phyloP scores from a whole-genome alignment of 2,113 vertebrate species.

The Petrocephalus microphthalmus region DNA sequence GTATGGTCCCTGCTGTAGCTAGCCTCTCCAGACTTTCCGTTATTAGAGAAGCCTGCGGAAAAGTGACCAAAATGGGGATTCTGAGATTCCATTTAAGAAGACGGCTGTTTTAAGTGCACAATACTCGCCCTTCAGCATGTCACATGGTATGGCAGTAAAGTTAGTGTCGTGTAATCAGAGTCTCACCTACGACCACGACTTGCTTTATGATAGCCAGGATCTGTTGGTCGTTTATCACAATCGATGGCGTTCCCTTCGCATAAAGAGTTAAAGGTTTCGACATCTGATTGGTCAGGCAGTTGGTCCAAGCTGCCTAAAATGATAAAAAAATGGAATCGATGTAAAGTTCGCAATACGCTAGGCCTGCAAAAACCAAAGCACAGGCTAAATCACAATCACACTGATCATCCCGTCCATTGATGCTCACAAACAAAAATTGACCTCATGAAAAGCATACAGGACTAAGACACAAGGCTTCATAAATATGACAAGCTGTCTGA shows the following conservation, averaged over 20 bases:
- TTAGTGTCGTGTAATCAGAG: neutral
- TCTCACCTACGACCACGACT: constrained; percentile 57
- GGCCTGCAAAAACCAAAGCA: neutral
- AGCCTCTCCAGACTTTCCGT: constrained; percentile 22
- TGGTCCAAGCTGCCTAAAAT: constrained; percentile 34
- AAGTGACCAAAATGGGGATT: neutral
- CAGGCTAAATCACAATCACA: neutral
- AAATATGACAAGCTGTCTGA: neutral
- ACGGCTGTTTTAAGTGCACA: neutral
- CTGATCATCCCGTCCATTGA: neutral
- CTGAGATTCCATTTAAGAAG: neutral
- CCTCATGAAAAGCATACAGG: neutral
- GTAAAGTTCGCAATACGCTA: neutral
- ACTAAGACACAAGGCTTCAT: neutral
- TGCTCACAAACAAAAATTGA: neutral
- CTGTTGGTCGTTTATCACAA: constrained; percentile 34
- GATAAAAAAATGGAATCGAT: neutral
- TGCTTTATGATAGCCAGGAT: constrained; percentile 39
- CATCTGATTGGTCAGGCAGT: constrained; percentile 30
- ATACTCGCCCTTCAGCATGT: neutral
- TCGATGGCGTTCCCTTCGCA: constrained; percentile 37
- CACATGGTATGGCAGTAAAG: neutral
- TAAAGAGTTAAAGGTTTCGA: neutral
- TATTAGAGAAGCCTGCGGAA: constrained; percentile 25
- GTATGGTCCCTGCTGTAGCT: constrained; percentile 23